A percentile compares a stretch with the other conserved stretches of the same genome.
These are phyloP conservation scores for Nymphalis io DNA, from an alignment of 1,140 invertebrate genomes.

Conservation along the genomic window DNA sequence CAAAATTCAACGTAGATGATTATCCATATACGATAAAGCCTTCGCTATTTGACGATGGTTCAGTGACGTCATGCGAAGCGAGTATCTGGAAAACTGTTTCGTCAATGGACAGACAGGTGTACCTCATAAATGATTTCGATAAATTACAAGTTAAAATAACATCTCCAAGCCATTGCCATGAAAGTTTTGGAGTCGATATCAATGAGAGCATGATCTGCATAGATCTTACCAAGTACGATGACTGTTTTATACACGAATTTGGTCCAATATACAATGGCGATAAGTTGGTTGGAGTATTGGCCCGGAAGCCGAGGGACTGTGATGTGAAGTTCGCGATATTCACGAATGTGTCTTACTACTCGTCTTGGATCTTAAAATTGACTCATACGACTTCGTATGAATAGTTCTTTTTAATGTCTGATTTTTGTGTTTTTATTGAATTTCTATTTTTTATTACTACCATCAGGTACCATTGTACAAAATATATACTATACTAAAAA, in stretches of 20 bases:
- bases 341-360: slow-evolving; percentile 67
- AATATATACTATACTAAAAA: not conserved
- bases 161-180: slow-evolving; percentile 43
- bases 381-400: slow-evolving; percentile 55
- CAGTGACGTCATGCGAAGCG: slow-evolving; percentile 39
- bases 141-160: slow-evolving; percentile 46
- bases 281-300: slow-evolving; percentile 60
- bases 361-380: slow-evolving; percentile 63
- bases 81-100: slow-evolving; percentile 69
- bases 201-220: slow-evolving; percentile 61
- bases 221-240: slow-evolving; percentile 53
- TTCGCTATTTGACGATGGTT: slow-evolving; percentile 47
- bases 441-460: not conserved
- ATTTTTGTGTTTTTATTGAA: not conserved
- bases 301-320: slow-evolving; percentile 59
- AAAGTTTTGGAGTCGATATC: slow-evolving; percentile 50
- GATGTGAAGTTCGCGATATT: slow-evolving; percentile 64
- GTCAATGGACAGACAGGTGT: slow-evolving; percentile 64
- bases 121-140: slow-evolving; percentile 65
- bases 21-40: slow-evolving; percentile 45
- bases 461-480: too few relatives aligned
- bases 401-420: slow-evolving; percentile 30
- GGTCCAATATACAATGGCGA: slow-evolving; percentile 59
- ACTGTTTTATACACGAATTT: slow-evolving; percentile 69
- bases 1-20: slow-evolving; percentile 54